Conservation (phyloP, 2,113 vertebrate species). For the Takifugu flavidus region DNA sequence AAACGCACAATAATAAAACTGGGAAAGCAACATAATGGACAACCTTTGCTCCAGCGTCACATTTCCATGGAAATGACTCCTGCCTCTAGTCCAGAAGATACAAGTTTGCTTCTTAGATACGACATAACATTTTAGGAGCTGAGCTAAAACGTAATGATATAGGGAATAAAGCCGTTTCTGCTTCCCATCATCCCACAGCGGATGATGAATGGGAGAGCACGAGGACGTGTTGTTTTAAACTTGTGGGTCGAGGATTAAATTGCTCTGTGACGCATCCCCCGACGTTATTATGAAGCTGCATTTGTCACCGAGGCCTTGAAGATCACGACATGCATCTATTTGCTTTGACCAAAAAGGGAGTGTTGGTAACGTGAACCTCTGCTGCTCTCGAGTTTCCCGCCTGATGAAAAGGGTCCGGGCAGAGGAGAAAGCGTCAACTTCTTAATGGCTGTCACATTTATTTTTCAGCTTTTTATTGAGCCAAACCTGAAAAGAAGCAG, state of each 20-base stretch:
- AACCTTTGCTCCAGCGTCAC: too few relatives aligned
- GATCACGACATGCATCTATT: conserved; percentile 37
- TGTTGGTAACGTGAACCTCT: conserved; percentile 46
- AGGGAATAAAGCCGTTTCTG: conserved; percentile 14
- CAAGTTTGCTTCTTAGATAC: too few relatives aligned
- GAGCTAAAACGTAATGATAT: background rate
- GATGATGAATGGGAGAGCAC: background rate
- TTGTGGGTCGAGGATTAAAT: conserved; percentile 24
- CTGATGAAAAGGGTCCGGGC: conserved; percentile 31
- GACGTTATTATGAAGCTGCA: conserved; percentile 20
- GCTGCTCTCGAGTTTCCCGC: conserved; percentile 43
- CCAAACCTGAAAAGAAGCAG: conserved; percentile 36
- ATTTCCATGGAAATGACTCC: too few relatives aligned
- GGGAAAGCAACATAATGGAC: too few relatives aligned
- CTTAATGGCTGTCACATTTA: conserved; percentile 46
- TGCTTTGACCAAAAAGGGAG: conserved; percentile 20
- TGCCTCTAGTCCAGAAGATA: too few relatives aligned
- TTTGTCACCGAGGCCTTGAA: conserved; percentile 30
- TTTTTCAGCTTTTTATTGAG: conserved; percentile 33
- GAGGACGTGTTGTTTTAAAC: background rate
- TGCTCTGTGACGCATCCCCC: conserved; percentile 21
- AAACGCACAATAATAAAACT: too few relatives aligned
- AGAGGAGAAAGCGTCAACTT: conserved; percentile 32
- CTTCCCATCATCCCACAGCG: background rate
- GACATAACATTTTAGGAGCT: conserved; percentile 1